These are phyloP conservation scores for Tympanuchus pallidicinctus DNA, from an alignment of 2,113 vertebrate species.

Conservation along the genomic window DNA sequence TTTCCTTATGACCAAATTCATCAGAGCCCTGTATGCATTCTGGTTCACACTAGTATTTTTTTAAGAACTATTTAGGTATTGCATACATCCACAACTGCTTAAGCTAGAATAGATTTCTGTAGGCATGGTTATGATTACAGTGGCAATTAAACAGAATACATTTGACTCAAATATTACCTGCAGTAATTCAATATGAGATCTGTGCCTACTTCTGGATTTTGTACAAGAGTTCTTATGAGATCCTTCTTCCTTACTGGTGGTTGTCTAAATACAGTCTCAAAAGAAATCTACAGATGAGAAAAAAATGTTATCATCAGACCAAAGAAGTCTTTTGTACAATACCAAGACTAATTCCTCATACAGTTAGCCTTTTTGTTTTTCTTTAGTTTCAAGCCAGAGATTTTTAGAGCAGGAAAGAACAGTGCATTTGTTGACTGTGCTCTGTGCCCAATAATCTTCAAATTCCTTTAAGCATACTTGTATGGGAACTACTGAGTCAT, in stretches of 20 bases:
- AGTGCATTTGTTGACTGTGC: neutral
- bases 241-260: constrained; percentile 85
- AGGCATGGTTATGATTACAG: neutral
- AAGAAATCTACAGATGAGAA: constrained; percentile 87
- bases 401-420: neutral
- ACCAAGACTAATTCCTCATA: neutral
- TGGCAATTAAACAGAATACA: neutral
- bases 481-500: no score
- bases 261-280: constrained; percentile 92
- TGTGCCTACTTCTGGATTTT: constrained; percentile 85
- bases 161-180: constrained; percentile 79
- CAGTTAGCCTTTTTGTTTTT: neutral
- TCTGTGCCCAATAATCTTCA: neutral
- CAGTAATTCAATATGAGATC: constrained; percentile 89
- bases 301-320: neutral
- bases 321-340: neutral
- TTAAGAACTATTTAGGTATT: neutral
- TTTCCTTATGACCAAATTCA: neutral
- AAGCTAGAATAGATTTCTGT: neutral
- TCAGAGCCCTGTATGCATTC: neutral
- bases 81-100: neutral
- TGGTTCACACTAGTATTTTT: neutral
- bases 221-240: constrained; percentile 86
- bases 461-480: neutral
- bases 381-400: neutral